Evolutionary conservation across 2,797 vertebrate genomes (phyloP).

Genomic region (Sebastes jordani): DNA sequence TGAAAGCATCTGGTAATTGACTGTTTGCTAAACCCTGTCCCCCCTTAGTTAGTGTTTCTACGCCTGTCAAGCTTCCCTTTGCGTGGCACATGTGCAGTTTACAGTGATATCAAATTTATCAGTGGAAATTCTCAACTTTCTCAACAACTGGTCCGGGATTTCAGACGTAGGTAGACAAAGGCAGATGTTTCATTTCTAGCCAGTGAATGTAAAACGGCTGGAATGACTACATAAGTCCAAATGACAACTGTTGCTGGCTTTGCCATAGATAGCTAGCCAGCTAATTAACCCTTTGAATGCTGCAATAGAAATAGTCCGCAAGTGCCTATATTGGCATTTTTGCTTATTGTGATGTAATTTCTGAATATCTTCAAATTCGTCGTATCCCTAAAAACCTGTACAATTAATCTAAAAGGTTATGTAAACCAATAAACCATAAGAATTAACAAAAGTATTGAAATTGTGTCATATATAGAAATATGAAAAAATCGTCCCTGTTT

Average conservation of each 20-base stretch:
- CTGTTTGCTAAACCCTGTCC: not conserved
- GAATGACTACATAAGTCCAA: not conserved
- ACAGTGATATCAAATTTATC: not conserved
- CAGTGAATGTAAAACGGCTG: not conserved
- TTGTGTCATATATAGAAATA: no score
- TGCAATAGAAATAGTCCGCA: no score
- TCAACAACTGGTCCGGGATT: not conserved
- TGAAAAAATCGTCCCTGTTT: no score
- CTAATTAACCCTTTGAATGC: not conserved
- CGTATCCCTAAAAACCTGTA: no score
- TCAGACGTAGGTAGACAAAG: not conserved
- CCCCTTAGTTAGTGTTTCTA: not conserved
- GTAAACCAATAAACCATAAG: no score
- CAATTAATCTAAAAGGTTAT: no score
- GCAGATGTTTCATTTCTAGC: not conserved
- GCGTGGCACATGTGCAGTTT: not conserved
- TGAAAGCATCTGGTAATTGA: conserved; percentile 24
- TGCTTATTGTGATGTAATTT: no score
- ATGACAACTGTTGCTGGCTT: not conserved
- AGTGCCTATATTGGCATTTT: no score
- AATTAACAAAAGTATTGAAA: no score
- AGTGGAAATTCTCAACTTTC: not conserved
- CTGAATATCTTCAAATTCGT: no score
- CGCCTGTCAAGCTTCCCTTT: not conserved
- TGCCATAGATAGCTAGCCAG: not conserved